A percentile compares a stretch with the other conserved stretches of the same genome.
Evolutionary conservation across 1,140 invertebrate genomes (phyloP).

Genomic region (Pogonus chalceus): DNA sequence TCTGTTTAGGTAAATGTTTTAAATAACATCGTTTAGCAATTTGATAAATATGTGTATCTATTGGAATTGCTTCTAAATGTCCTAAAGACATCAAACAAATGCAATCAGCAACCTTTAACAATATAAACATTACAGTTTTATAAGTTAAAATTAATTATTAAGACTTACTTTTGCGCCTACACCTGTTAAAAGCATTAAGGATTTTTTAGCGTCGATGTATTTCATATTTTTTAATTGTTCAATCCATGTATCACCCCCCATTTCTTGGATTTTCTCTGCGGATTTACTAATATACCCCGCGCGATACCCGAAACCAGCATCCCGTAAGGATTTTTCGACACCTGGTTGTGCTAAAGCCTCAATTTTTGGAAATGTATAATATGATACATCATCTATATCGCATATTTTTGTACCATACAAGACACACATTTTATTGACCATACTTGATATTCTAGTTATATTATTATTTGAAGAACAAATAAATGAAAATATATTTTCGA

Average conservation of each 20-base stretch:
- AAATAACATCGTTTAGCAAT: conserved; percentile 75
- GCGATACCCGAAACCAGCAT: conserved; percentile 86
- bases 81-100: conserved; percentile 94
- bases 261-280: conserved; percentile 53
- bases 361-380: conserved; percentile 75
- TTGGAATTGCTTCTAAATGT: conserved; percentile 79
- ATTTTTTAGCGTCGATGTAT: conserved; percentile 62
- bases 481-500: conserved; percentile 91
- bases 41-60: conserved; percentile 95
- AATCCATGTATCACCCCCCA: conserved; percentile 65
- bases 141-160: conserved; percentile 7
- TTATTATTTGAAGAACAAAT: conserved; percentile 98
- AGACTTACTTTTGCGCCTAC: conserved; percentile 74
- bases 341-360: conserved; percentile 45
- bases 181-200: conserved; percentile 69
- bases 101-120: conserved; percentile 90
- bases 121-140: too few species aligned
- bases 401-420: conserved; percentile 73
- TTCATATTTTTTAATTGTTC: conserved; percentile 49
- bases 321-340: conserved; percentile 61
- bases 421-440: conserved; percentile 84
- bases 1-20: conserved; percentile 63
- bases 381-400: conserved; percentile 50
- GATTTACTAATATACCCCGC: conserved; percentile 75
- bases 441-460: conserved; percentile 76